Conservation (phyloP, 1,140 invertebrate species). For the Diabrotica virgifera region DNA sequence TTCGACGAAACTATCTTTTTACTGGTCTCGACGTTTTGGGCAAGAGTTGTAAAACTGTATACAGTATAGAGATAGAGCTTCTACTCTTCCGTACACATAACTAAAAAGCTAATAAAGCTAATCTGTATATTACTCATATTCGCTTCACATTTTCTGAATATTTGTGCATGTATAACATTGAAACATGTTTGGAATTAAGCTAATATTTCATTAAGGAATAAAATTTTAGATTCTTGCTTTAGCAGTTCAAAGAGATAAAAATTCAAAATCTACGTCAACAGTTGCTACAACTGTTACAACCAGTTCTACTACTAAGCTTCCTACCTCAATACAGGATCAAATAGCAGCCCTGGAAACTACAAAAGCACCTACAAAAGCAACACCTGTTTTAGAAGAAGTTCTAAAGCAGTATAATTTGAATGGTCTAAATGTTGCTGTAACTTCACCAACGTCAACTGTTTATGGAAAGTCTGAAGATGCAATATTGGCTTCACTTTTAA, state of each 20-base stretch:
- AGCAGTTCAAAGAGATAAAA: slow-evolving; percentile 35
- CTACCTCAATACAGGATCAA: slow-evolving; percentile 31
- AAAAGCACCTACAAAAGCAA: slow-evolving; percentile 25
- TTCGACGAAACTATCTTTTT: too few relatives aligned
- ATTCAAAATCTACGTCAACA: slow-evolving; percentile 18
- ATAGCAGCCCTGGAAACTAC: slow-evolving; percentile 19
- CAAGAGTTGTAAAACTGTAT: too few relatives aligned
- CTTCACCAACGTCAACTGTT: slow-evolving; percentile 26
- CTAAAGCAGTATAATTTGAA: slow-evolving; percentile 37
- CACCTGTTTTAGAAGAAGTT: slow-evolving; percentile 33
- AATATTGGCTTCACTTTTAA: slow-evolving; percentile 62
- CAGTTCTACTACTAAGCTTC: slow-evolving; percentile 21
- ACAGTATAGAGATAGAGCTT: too few relatives aligned
- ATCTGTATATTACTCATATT: too few relatives aligned
- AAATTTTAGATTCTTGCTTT: slow-evolving; percentile 36
- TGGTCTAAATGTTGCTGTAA: slow-evolving; percentile 26
- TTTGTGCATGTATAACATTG: too few relatives aligned
- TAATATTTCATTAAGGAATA: too few relatives aligned
- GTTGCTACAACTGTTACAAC: slow-evolving; percentile 21
- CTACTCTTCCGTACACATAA: too few relatives aligned
- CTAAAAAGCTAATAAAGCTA: too few relatives aligned
- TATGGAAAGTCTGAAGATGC: slow-evolving; percentile 62
- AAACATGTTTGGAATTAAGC: too few relatives aligned
- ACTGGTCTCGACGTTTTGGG: too few relatives aligned
- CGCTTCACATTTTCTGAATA: too few relatives aligned